Percentiles rank a stretch among this genome's conserved stretches.
Evolutionary conservation across 2,113 vertebrate genomes (phyloP).

Genomic region (Tachycineta bicolor): DNA sequence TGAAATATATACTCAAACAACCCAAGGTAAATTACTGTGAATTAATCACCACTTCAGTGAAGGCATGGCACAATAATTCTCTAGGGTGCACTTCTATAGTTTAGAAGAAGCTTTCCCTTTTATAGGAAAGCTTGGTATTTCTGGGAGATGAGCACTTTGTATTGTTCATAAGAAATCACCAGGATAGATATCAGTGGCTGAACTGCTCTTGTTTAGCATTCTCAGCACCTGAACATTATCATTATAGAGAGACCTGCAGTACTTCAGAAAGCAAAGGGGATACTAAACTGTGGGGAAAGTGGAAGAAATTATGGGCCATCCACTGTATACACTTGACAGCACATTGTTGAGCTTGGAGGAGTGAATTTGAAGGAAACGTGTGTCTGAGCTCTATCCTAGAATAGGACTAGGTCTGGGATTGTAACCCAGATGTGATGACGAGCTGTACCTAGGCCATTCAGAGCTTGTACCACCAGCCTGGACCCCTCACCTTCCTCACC

Average conservation of each 20-base stretch:
- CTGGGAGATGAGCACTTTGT: not conserved
- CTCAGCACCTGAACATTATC: not conserved
- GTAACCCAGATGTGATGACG: not conserved
- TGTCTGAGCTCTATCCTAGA: not conserved
- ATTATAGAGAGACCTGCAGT: not conserved
- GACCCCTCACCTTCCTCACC: not conserved
- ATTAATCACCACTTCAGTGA: conserved; percentile 32
- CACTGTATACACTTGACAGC: not conserved
- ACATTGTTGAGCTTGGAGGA: not conserved
- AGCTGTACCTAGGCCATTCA: not conserved
- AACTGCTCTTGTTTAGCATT: not conserved
- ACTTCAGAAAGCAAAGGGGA: not conserved
- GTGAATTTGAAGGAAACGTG: not conserved
- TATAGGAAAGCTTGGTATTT: not conserved
- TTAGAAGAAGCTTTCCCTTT: not conserved
- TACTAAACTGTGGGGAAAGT: not conserved
- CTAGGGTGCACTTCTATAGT: not conserved
- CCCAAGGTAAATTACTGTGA: not conserved
- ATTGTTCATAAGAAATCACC: not conserved
- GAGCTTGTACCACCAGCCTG: not conserved
- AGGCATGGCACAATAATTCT: not conserved
- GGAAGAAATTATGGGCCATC: not conserved
- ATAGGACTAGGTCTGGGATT: not conserved
- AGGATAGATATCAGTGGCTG: not conserved
- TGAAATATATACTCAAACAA: not conserved